Evolutionary conservation across 2,888 invertebrate species (phyloP).

Genomic region (Tenthredo amoena): DNA sequence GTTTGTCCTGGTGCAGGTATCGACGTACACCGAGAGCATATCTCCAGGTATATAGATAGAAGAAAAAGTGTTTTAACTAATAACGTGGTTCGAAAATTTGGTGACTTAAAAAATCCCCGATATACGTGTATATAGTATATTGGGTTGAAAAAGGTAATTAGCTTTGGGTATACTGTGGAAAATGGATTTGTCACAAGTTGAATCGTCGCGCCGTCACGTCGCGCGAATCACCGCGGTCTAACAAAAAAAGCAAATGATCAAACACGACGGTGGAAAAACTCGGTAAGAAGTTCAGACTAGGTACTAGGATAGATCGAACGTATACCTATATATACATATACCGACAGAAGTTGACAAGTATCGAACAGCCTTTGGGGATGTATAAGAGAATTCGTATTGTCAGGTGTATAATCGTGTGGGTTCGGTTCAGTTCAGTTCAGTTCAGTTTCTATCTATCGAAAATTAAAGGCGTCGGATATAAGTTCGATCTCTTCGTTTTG

Average conservation of each 20-base stretch:
- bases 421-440: too few relatives aligned
- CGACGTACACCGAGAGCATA: not conserved
- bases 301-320: not conserved
- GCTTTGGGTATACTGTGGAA: not conserved
- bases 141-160: not conserved
- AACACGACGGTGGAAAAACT: not conserved
- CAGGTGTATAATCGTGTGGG: not conserved
- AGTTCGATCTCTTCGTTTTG: constrained; percentile 3
- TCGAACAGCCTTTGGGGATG: not conserved
- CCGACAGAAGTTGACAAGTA: not conserved
- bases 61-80: not conserved
- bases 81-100: not conserved
- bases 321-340: not conserved
- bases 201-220: constrained; percentile 19
- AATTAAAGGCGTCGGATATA: not conserved
- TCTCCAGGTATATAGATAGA: too few relatives aligned
- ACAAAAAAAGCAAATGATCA: constrained; percentile 11
- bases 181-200: constrained; percentile 35
- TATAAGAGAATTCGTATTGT: not conserved
- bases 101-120: not conserved
- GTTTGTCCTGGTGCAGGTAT: not conserved
- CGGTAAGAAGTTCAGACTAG: not conserved
- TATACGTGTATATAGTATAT: not conserved
- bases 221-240: not conserved
- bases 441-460: not conserved